Conservation (phyloP, 92 coral and sea anemone genomes). For the Zoanthus sansibaricus region DNA sequence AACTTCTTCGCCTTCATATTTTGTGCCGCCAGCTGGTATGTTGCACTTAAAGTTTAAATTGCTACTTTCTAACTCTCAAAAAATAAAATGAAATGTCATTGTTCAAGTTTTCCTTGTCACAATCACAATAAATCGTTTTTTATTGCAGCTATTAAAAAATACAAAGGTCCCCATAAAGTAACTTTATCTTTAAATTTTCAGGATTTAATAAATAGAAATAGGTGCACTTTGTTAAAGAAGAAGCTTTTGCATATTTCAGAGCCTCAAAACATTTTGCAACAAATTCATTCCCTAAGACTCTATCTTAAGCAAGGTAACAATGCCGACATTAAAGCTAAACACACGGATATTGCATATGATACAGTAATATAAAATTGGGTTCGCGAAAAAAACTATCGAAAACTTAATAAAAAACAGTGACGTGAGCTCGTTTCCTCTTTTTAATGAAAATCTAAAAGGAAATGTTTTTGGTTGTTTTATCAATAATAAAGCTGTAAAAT, state of each 20-base stretch:
- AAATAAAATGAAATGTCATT: not conserved
- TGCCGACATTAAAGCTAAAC: not conserved
- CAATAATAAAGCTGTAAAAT: not conserved
- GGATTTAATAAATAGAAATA: not conserved
- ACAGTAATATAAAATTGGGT: not conserved
- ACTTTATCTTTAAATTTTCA: not conserved
- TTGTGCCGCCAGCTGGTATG: not conserved
- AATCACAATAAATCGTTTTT: not conserved
- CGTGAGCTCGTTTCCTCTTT: too few species aligned
- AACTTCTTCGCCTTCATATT: not conserved
- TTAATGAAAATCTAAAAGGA: too few species aligned
- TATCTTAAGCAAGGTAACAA: not conserved
- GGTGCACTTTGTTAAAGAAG: not conserved
- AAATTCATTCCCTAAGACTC: too few species aligned
- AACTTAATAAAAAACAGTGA: not conserved
- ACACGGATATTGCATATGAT: not conserved
- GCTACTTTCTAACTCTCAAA: not conserved
- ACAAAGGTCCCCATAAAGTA: not conserved
- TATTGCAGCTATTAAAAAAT: not conserved
- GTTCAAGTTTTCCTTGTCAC: not conserved
- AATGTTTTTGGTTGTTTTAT: too few species aligned
- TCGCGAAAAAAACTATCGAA: not conserved
- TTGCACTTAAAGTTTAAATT: not conserved
- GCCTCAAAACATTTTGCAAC: not conserved
- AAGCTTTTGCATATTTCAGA: not conserved